Percentiles rank a stretch among this genome's conserved stretches.
These are phyloP conservation scores for Drosophila neocordata DNA, from an alignment of 1,140 invertebrate species.

Conservation along the genomic window DNA sequence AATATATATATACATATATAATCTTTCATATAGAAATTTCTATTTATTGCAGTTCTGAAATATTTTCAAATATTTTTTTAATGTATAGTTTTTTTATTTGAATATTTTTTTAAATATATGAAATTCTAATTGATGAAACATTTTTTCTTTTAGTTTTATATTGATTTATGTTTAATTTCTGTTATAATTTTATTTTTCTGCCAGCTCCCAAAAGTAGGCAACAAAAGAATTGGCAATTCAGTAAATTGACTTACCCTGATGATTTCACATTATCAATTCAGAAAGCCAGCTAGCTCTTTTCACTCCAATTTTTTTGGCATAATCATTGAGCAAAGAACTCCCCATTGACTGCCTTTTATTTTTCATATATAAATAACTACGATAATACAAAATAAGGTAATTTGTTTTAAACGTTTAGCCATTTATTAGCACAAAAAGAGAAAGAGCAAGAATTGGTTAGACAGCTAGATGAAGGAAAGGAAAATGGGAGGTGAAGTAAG, in stretches of 20 bases:
- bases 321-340: constrained; percentile 27
- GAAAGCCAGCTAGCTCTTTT: no score
- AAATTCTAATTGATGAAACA: no score
- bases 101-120: no score
- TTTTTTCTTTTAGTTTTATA: no score
- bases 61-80: no score
- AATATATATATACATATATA: no score
- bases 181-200: background rate
- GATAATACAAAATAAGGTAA: constrained; percentile 73
- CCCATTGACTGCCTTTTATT: constrained; percentile 42
- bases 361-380: constrained; percentile 70
- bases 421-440: constrained; percentile 58
- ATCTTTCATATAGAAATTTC: no score
- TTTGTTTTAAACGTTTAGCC: constrained; percentile 74
- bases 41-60: no score
- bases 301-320: no score
- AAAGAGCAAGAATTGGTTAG: background rate
- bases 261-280: background rate
- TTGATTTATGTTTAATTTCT: no score
- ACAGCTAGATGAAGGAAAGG: background rate
- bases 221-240: background rate
- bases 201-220: background rate
- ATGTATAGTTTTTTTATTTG: no score
- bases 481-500: background rate
- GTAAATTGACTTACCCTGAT: background rate